Evolutionary conservation across 2,797 vertebrate species (phyloP).

Genomic region (Epinephelus malabaricus): DNA sequence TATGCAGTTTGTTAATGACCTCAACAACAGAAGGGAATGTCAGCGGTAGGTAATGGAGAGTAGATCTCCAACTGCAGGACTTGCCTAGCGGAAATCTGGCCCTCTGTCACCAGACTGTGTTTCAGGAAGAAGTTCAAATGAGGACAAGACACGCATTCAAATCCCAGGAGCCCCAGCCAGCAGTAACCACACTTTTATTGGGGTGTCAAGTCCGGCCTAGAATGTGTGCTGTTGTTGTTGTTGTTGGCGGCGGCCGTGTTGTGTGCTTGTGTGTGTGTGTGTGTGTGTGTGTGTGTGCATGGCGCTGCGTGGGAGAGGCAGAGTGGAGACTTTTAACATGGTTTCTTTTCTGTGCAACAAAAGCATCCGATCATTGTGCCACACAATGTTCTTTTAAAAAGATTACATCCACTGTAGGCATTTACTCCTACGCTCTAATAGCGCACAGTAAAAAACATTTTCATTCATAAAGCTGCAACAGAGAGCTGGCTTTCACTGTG

Average conservation of each 20-base stretch:
- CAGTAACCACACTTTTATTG: constrained; percentile 85
- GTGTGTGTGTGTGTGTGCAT: constrained; percentile 39
- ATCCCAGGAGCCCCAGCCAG: constrained; percentile 79
- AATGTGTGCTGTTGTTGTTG: constrained; percentile 69
- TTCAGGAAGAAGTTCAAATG: constrained; percentile 84
- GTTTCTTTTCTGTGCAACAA: constrained; percentile 63
- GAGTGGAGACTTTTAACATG: constrained; percentile 64
- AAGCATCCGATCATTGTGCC: constrained; percentile 59
- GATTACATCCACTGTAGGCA: constrained; percentile 49
- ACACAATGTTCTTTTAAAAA: constrained; percentile 52
- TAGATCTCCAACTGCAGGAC: constrained; percentile 65
- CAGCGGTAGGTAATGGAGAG: constrained; percentile 76
- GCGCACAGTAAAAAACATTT: constrained; percentile 38
- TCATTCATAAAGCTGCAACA: constrained; percentile 65
- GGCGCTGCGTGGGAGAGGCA: constrained; percentile 54
- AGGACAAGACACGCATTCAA: constrained; percentile 83
- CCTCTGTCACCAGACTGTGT: constrained; percentile 73
- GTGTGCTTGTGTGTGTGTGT: constrained; percentile 38
- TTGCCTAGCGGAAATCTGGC: constrained; percentile 77
- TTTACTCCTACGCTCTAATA: constrained; percentile 45
- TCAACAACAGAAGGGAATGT: constrained; percentile 74
- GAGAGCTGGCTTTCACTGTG: constrained; percentile 30
- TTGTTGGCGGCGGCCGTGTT: constrained; percentile 42
- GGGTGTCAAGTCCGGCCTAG: constrained; percentile 78
- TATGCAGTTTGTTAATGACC: constrained; percentile 74